These are phyloP conservation scores for Lemur catta DNA, from an alignment of 2,797 vertebrate genomes.

Conservation along the genomic window DNA sequence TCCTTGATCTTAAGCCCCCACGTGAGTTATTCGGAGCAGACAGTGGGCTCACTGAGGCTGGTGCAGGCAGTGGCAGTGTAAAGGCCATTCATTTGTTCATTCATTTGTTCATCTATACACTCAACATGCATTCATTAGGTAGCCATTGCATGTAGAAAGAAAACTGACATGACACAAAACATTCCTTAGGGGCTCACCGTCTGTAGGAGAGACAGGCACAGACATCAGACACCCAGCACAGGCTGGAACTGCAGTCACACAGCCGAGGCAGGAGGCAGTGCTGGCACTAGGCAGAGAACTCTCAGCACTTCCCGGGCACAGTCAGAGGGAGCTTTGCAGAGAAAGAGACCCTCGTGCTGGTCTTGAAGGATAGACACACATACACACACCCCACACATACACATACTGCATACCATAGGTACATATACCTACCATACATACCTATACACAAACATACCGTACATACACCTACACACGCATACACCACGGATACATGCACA, in stretches of 20 bases:
- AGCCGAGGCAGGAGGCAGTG: not conserved
- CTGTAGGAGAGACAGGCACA: not conserved
- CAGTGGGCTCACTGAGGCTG: rapidly evolving
- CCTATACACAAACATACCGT: not conserved
- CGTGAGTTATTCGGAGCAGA: not conserved
- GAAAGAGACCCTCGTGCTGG: not conserved
- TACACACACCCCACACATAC: not conserved
- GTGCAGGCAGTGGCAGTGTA: rapidly evolving
- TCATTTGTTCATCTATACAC: not conserved
- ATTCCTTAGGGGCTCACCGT: not conserved
- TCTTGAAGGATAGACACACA: not conserved
- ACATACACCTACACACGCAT: not conserved
- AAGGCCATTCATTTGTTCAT: not conserved
- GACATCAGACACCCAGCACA: not conserved
- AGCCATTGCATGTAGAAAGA: not conserved
- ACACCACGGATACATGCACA: not conserved
- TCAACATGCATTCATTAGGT: not conserved
- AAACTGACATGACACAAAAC: not conserved
- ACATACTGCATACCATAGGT: rapidly evolving
- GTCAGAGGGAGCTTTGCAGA: not conserved
- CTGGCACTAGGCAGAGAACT: not conserved
- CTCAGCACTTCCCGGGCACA: not conserved
- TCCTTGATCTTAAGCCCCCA: not conserved
- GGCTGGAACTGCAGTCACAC: not conserved
- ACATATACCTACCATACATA: not conserved